Conservation (phyloP, 2,113 vertebrate species). For the Candoia aspera region DNA sequence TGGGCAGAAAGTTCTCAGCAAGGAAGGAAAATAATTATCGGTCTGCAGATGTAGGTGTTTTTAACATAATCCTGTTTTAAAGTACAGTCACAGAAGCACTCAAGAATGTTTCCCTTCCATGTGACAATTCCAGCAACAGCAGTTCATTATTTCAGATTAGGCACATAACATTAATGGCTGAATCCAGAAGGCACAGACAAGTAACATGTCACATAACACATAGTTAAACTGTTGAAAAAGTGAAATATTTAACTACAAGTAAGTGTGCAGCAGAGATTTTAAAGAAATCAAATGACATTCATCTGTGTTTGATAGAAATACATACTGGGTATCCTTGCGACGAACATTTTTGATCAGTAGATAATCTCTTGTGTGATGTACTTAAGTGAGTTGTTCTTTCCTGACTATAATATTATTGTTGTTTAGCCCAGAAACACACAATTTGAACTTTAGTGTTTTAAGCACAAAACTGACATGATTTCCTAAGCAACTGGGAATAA, state of each 20-base stretch:
- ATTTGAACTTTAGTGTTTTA: not conserved
- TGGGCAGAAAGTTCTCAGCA: not conserved
- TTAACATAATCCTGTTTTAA: constrained; percentile 29
- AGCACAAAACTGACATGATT: not conserved
- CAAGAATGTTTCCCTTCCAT: constrained; percentile 28
- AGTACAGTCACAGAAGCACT: constrained; percentile 21
- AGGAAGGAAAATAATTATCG: not conserved
- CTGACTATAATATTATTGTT: not conserved
- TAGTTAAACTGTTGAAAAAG: not conserved
- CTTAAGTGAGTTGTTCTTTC: not conserved
- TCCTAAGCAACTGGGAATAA: not conserved
- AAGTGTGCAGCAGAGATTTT: not conserved
- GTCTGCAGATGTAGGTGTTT: not conserved
- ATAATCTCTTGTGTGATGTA: not conserved
- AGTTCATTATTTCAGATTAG: constrained; percentile 29
- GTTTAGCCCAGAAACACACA: not conserved
- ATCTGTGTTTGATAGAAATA: constrained; percentile 1
- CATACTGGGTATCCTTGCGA: not conserved
- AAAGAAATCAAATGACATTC: not conserved
- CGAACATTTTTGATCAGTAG: constrained; percentile 23
- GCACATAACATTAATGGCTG: constrained; percentile 7
- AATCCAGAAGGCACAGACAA: constrained; percentile 38
- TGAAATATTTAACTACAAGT: constrained; percentile 9
- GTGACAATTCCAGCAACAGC: constrained; percentile 8
- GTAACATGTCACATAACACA: constrained; percentile 2